Evolutionary conservation across 1,140 invertebrate genomes (phyloP).

Genomic region (Macrobrachium rosenbergii): DNA sequence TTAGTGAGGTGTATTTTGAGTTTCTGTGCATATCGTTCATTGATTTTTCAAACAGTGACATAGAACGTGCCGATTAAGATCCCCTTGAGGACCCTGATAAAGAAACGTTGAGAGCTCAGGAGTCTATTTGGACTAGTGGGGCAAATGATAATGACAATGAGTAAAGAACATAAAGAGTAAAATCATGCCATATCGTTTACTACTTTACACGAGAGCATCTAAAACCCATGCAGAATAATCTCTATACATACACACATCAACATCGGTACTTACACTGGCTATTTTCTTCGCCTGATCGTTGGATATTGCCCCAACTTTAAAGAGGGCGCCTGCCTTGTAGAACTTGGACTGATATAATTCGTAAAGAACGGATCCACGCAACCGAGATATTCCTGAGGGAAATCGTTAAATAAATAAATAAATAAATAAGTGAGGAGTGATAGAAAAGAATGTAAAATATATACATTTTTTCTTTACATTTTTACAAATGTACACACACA

Average conservation of each 20-base stretch:
- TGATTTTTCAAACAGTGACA: too few species aligned
- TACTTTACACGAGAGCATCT: too few species aligned
- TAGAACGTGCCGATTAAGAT: too few species aligned
- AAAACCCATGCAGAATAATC: too few species aligned
- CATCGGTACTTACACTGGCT: constrained; percentile 45
- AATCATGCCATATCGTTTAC: neutral
- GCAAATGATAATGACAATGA: neutral
- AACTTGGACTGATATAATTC: constrained; percentile 63
- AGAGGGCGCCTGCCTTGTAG: constrained; percentile 62
- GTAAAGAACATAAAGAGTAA: neutral
- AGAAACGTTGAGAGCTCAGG: too few species aligned
- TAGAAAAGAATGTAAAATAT: neutral
- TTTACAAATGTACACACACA: too few species aligned
- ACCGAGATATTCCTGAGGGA: constrained; percentile 56
- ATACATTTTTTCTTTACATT: neutral
- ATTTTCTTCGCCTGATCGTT: constrained; percentile 57
- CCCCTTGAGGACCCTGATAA: too few species aligned
- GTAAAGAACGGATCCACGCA: constrained; percentile 62
- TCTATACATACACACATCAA: neutral
- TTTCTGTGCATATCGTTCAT: too few species aligned
- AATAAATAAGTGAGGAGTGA: neutral
- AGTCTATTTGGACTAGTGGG: too few species aligned
- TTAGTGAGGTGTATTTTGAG: too few species aligned
- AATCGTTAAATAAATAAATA: neutral
- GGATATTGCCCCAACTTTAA: constrained; percentile 41